Percentiles rank a stretch among this genome's conserved stretches.
Conservation (phyloP, 2,888 invertebrate genomes). For the Drosophila helvetica region DNA sequence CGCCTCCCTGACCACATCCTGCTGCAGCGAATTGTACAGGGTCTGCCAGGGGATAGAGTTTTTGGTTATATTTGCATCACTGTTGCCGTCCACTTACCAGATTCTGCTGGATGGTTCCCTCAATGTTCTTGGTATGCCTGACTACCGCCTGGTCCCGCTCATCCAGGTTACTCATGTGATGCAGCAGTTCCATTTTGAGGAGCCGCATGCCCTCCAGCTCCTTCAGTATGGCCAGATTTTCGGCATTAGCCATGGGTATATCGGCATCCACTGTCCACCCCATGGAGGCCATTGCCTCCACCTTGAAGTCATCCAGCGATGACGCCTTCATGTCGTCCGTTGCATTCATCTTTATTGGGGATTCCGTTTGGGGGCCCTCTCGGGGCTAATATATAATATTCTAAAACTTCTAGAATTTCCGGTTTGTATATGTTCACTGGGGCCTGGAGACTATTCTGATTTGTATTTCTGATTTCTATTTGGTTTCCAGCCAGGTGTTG, state of each 20-base stretch:
- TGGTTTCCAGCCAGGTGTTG: not conserved
- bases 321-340: constrained; percentile 67
- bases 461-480: not conserved
- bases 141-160: constrained; percentile 84
- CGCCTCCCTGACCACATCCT: constrained; percentile 88
- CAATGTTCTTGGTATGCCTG: constrained; percentile 85
- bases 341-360: constrained; percentile 47
- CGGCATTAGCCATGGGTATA: constrained; percentile 91
- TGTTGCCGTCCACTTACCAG: constrained; percentile 81
- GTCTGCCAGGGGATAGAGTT: constrained; percentile 82
- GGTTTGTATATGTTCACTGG: constrained; percentile 3
- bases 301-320: constrained; percentile 70
- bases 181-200: constrained; percentile 84
- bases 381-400: not conserved
- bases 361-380: constrained; percentile 7
- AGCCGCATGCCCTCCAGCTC: constrained; percentile 85
- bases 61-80: not conserved
- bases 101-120: constrained; percentile 85
- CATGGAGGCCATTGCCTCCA: constrained; percentile 77
- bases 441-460: not conserved
- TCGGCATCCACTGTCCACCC: constrained; percentile 87
- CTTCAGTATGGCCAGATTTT: constrained; percentile 85
- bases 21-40: constrained; percentile 86
- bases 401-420: constrained; percentile 8
- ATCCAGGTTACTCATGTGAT: constrained; percentile 84